Evolutionary conservation across 2,113 vertebrate genomes (phyloP), one percentile per base, ranked within the genome.

Genomic region (Lepisosteus osseus): DNA sequence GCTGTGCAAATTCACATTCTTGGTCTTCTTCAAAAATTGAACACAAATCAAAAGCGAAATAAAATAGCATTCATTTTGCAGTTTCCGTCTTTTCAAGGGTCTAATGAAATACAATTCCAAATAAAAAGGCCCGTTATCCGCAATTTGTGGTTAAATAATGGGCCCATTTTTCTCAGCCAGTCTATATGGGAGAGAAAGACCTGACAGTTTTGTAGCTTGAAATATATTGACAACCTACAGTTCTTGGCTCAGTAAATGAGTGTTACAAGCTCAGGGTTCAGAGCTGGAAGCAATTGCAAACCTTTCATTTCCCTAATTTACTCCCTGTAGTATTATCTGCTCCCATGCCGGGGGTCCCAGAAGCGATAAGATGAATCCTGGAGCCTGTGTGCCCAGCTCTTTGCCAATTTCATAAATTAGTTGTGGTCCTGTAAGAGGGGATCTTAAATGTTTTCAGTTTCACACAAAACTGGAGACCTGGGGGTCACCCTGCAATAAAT

Each of bases 401-500:
- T 65, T 13, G 17, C 29, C 62, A 65, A 13, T 43, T 8, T 7
- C 41, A 41, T 65, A 65, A 65, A 65, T 65, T 65, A 65, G 62
- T 41, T 29, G 29, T 12, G 17, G 17, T 11, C 62, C 62, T 17
- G 9, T 65, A 9, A 40, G 29, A 43, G 17, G 17, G 17, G 41
- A 65, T 15, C 62, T 29, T 65, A 65, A 65, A 40, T 65, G 62
- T 65, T 65, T 65, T 5, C 17, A 15, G 41, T 65, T 41, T 65
- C 62, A 29, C 3, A 65, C 17, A 65, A 41, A 65, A 7, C 41
- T 40, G 41, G 29, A 29, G 62, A 41, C 62, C 62, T 65, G 29
- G 62, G 62, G 62, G 62, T 65, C 62, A 41, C 62, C 29, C 7
- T n/a, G 17, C 62, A 65, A 65, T 65, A 65, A 65, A 65, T 65